Evolutionary conservation across 2,888 invertebrate genomes (phyloP), one percentile per base, ranked within the genome.

Genomic region (Malacosoma neustria): DNA sequence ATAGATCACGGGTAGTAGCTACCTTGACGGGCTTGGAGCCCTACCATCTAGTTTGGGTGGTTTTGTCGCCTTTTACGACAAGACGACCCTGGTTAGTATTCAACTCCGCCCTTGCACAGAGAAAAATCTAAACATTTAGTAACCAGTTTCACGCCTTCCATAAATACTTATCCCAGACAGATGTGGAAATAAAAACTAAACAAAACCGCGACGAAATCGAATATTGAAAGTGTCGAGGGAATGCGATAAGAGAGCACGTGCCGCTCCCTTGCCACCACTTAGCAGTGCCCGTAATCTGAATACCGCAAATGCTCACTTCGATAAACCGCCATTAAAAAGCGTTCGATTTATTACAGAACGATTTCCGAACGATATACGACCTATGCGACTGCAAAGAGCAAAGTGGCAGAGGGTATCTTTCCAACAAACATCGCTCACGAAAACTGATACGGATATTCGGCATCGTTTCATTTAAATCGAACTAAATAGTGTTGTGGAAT

Each of bases 261-360:
- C 71, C 75, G 65, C 72, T 71, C 74, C 79, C 79, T 62, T 55
- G 70, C 72, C 71, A 66, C 75, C 85, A 84, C 84, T 84, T 80
- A 82, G 55, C 68, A 63, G 60, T 59, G 55, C 65, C 59, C 61
- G 76, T 77, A 82, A 84, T 84, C 84, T 79, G 84, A 82, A 85
- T 79, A 77, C 82, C 77, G 73, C 77, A 80, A 80, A 22, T 77
- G 81, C 82, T 76, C 72, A 81, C 72, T 71, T 51, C 74, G 85
- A 84, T 84, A 85, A 84, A 81, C 77, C 69, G 72, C 85, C 85
- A 85, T 85, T 85, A 84, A 85, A 84, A 84, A 76, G 77, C 75
- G 65, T 81, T 84, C 85, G 85, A 85, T 85, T 84, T 85, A 85
- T 85, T 85, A 75, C 79, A 54, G 59, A 76, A 80, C 75, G 82